Evolutionary conservation across 2,113 vertebrate species (phyloP).

Genomic region (Typhlomys cinereus): DNA sequence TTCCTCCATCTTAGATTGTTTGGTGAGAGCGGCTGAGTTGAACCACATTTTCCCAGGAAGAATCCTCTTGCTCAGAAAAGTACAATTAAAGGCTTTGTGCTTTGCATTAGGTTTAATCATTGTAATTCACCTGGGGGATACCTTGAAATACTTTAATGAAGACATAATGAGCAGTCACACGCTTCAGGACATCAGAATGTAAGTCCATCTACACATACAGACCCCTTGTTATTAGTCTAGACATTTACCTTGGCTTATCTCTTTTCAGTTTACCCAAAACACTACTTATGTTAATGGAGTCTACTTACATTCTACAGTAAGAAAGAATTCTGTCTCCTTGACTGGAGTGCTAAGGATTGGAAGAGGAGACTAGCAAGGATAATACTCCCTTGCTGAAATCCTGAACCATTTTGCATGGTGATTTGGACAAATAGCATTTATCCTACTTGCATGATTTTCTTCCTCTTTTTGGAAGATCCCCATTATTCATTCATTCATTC

Average conservation of each 20-base stretch:
- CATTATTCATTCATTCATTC: neutral
- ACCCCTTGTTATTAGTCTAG: constrained; percentile 26
- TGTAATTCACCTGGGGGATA: neutral
- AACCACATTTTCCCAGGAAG: neutral
- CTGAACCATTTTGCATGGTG: neutral
- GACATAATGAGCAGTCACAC: constrained; percentile 23
- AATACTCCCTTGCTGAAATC: neutral
- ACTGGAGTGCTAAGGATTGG: neutral
- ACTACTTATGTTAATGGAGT: constrained; percentile 26
- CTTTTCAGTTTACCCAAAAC: constrained; percentile 62
- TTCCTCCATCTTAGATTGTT: neutral
- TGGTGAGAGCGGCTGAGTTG: neutral
- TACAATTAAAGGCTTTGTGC: constrained; percentile 22
- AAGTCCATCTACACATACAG: constrained; percentile 23
- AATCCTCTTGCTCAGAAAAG: neutral
- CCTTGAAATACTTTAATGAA: constrained; percentile 54
- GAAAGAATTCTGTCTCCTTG: neutral
- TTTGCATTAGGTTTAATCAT: constrained; percentile 60
- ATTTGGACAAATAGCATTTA: constrained; percentile 1
- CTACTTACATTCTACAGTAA: constrained; percentile 24
- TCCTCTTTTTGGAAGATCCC: neutral
- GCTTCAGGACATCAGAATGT: neutral
- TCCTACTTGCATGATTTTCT: neutral
- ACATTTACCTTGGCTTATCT: constrained; percentile 51
- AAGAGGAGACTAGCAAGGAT: neutral